phyloP scores from a whole-genome alignment of 2,797 vertebrate species.

The Pelobates cultripes region DNA sequence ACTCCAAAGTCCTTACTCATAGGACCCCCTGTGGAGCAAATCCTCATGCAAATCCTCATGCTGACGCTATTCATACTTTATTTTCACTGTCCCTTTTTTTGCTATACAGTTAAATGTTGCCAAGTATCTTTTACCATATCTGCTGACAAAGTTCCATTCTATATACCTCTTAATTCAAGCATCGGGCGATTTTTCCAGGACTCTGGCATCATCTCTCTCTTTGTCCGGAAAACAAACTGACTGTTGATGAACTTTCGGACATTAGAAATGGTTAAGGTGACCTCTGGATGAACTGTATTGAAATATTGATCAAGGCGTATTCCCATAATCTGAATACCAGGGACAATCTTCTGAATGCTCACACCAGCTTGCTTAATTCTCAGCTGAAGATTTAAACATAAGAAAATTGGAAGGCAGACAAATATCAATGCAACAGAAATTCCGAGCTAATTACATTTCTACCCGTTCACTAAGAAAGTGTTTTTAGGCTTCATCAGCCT shows the following conservation, averaged over 20 bases:
- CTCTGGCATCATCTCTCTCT: constrained; percentile 72
- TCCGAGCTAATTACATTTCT: background rate
- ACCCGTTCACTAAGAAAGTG: background rate
- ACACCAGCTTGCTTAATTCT: constrained; percentile 73
- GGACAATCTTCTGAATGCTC: constrained; percentile 75
- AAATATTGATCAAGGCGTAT: constrained; percentile 75
- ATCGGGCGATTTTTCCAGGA: constrained; percentile 73
- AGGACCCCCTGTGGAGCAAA: too few species aligned
- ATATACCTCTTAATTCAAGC: constrained; percentile 72
- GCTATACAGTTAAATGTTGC: too few species aligned
- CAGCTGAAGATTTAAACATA: constrained; percentile 65
- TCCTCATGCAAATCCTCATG: too few species aligned
- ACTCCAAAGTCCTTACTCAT: too few species aligned
- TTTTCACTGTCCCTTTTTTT: too few species aligned
- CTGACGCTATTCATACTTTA: too few species aligned
- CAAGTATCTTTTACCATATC: too few species aligned
- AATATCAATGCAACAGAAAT: background rate
- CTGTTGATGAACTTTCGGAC: constrained; percentile 80
- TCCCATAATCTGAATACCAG: constrained; percentile 71
- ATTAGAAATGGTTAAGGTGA: constrained; percentile 74
- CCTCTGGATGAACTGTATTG: constrained; percentile 71
- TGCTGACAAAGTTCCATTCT: background rate
- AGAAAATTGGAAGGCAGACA: background rate
- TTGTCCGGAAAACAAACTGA: constrained; percentile 79
- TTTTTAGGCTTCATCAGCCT: background rate